A percentile compares a stretch with the other conserved stretches of the same genome.
Evolutionary conservation across 2,113 vertebrate genomes (phyloP).

Genomic region (Narcine bancroftii): DNA sequence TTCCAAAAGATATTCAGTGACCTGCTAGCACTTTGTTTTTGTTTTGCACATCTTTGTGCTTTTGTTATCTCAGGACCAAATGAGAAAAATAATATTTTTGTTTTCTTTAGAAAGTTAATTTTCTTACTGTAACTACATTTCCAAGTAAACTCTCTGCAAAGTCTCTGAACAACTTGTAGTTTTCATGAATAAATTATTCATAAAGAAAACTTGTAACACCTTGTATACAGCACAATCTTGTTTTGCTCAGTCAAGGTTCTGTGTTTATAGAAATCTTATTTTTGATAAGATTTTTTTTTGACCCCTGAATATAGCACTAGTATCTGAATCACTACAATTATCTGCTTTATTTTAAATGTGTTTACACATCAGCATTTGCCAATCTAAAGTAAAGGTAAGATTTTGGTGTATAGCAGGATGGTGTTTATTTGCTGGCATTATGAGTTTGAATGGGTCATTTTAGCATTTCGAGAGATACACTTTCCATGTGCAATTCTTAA

Average conservation of each 20-base stretch:
- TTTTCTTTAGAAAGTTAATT: background rate
- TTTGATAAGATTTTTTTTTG: slow-evolving; percentile 1
- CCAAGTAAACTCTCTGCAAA: background rate
- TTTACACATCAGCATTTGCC: too few relatives aligned
- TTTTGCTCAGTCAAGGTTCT: background rate
- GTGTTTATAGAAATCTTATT: too few relatives aligned
- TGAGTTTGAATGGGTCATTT: background rate
- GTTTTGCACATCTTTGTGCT: background rate
- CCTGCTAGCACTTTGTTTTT: background rate
- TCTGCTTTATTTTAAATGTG: background rate
- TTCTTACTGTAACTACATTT: too few relatives aligned
- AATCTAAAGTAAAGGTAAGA: too few relatives aligned
- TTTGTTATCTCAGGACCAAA: background rate
- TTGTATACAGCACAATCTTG: background rate
- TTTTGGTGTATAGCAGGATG: too few relatives aligned
- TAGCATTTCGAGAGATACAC: background rate
- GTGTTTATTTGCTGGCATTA: too few relatives aligned
- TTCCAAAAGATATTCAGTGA: background rate
- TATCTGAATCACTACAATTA: background rate
- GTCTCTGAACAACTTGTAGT: background rate
- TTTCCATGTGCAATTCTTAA: background rate
- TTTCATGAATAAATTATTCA: background rate
- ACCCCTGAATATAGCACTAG: background rate
- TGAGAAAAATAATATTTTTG: background rate
- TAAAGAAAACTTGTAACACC: background rate